phyloP scores from a whole-genome alignment of 1,140 invertebrate species.

The Thereuonema tuberculata region DNA sequence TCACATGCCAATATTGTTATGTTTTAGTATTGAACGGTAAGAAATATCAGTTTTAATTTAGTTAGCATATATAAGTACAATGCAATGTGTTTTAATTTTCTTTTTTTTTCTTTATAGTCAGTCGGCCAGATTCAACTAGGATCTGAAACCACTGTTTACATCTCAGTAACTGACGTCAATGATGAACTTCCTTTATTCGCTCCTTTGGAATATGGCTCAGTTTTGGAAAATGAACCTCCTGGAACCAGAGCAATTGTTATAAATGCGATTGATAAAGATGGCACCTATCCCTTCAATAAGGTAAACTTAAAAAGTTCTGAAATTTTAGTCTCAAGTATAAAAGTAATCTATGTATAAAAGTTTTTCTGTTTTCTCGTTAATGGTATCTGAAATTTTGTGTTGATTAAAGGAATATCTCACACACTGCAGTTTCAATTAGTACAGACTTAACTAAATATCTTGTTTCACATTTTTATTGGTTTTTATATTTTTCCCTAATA shows the following conservation, averaged over 20 bases:
- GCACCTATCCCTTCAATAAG: slow-evolving; percentile 62
- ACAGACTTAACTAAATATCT: too few species aligned
- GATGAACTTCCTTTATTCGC: slow-evolving; percentile 73
- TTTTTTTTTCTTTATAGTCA: slow-evolving; percentile 16
- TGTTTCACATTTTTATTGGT: too few species aligned
- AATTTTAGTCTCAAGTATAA: neutral
- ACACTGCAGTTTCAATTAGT: too few species aligned
- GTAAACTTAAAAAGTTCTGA: slow-evolving; percentile 24
- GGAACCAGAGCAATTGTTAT: slow-evolving; percentile 75
- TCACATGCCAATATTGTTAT: too few species aligned
- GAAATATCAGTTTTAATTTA: too few species aligned
- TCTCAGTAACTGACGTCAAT: slow-evolving; percentile 68
- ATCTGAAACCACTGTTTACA: slow-evolving; percentile 56
- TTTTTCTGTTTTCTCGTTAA: neutral
- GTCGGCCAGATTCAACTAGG: slow-evolving; percentile 64
- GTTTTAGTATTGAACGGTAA: too few species aligned
- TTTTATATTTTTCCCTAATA: too few species aligned
- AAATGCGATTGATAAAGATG: slow-evolving; percentile 69
- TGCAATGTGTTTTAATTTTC: too few species aligned
- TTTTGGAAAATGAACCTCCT: slow-evolving; percentile 62
- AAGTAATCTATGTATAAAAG: neutral
- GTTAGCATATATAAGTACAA: too few species aligned
- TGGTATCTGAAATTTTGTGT: too few species aligned
- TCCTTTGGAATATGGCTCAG: slow-evolving; percentile 57
- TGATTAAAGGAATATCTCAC: too few species aligned